A percentile compares a stretch with the other conserved stretches of the same genome.
phyloP scores from a whole-genome alignment of 2,113 vertebrate species.

The Chauna torquata region DNA sequence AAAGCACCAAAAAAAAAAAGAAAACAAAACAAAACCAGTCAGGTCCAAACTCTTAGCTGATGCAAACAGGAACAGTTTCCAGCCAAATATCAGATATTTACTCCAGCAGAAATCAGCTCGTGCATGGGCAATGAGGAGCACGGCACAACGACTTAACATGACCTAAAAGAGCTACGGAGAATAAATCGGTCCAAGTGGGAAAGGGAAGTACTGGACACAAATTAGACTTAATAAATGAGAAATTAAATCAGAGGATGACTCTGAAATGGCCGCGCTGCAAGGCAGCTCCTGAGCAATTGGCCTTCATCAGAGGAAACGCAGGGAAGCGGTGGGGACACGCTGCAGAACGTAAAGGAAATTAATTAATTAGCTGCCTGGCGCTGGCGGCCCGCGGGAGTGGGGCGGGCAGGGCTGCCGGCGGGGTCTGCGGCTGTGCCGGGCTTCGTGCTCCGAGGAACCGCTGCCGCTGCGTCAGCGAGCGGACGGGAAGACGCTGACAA shows the following conservation, averaged over 20 bases:
- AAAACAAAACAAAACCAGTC: neutral
- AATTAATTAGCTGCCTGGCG: neutral
- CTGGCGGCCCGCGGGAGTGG: neutral
- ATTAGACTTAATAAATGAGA: neutral
- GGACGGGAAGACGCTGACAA: rapidly evolving
- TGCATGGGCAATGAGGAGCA: rapidly evolving
- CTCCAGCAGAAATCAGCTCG: neutral
- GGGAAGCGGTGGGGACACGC: neutral
- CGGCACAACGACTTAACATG: neutral
- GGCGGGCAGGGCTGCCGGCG: neutral
- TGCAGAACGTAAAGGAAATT: neutral
- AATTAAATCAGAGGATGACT: neutral
- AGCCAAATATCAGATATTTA: neutral
- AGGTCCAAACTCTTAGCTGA: neutral
- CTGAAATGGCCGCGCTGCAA: neutral
- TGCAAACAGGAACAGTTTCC: neutral
- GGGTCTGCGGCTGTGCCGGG: neutral
- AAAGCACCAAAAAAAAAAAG: neutral
- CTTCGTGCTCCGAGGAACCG: neutral
- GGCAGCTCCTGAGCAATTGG: neutral
- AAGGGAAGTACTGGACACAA: neutral
- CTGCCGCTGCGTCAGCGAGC: neutral
- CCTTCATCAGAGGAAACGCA: neutral
- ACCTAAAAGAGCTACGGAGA: neutral
- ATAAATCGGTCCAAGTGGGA: neutral